phyloP scores from a whole-genome alignment of 2,113 vertebrate species.

The Aepyceros melampus region DNA sequence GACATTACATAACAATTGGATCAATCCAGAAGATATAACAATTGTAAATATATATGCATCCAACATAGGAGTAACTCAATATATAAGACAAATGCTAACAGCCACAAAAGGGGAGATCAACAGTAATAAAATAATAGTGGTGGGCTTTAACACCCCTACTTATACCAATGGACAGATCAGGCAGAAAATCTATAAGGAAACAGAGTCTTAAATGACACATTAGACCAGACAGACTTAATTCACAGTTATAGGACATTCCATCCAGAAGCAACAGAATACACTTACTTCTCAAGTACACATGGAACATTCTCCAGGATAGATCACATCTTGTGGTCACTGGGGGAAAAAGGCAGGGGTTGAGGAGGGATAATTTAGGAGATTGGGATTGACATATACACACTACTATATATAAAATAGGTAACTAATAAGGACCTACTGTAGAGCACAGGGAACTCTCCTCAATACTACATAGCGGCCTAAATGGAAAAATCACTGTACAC shows the following conservation, averaged over 20 bases:
- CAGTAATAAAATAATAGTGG: background rate
- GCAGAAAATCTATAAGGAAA: background rate
- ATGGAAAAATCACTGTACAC: background rate
- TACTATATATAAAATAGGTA: background rate
- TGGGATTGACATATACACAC: background rate
- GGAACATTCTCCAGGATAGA: background rate
- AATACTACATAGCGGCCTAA: background rate
- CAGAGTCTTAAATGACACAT: background rate
- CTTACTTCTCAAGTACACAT: background rate
- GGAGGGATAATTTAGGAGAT: background rate
- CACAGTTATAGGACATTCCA: background rate
- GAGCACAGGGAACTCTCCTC: background rate
- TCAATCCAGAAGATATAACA: background rate
- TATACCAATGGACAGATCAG: background rate
- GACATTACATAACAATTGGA: background rate
- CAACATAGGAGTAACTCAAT: background rate
- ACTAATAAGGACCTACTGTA: background rate
- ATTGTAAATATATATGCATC: background rate
- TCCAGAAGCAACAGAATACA: background rate
- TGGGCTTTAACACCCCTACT: background rate
- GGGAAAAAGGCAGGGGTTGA: rapidly evolving
- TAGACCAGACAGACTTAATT: background rate
- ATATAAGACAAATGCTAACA: background rate
- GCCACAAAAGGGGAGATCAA: background rate
- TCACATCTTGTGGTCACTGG: background rate